A percentile compares a stretch with the other conserved stretches of the same genome.
Conservation (phyloP, 2,888 invertebrate species). For the Drosophila fulvimacula region DNA sequence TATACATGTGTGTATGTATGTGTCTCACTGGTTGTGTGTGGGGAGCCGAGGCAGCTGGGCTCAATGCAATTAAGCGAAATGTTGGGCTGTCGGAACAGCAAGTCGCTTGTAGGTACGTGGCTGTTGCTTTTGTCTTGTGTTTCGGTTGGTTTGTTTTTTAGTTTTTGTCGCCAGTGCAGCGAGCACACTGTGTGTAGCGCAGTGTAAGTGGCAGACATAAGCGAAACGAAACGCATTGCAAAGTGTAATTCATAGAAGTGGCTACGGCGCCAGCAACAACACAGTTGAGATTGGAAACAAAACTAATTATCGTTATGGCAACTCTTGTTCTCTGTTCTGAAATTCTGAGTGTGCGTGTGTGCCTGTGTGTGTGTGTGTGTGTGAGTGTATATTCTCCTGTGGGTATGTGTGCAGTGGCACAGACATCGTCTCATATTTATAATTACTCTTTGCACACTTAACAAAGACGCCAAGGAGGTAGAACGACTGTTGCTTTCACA, state of each 20-base stretch:
- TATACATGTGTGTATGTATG: background rate
- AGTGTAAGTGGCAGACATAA: constrained; percentile 36
- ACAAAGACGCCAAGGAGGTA: constrained; percentile 52
- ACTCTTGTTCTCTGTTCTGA: constrained; percentile 50
- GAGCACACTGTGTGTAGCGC: background rate
- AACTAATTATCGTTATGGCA: constrained; percentile 74
- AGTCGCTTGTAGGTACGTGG: background rate
- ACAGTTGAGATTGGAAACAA: constrained; percentile 62
- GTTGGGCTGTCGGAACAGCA: constrained; percentile 32
- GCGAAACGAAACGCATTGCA: constrained; percentile 30
- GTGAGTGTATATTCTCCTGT: background rate
- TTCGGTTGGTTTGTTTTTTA: constrained; percentile 2
- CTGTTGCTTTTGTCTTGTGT: constrained; percentile 12
- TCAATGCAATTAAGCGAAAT: constrained; percentile 72
- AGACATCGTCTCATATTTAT: constrained; percentile 61
- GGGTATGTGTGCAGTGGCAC: constrained; percentile 4
- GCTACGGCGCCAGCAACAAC: constrained; percentile 26
- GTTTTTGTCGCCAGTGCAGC: constrained; percentile 23
- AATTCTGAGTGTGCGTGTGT: constrained; percentile 16
- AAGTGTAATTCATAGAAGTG: constrained; percentile 54
- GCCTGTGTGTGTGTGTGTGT: constrained; percentile 5
- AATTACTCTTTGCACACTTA: constrained; percentile 77
- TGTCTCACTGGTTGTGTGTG: background rate
- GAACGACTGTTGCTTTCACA: constrained; percentile 24
- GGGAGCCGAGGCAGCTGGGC: background rate